Evolutionary conservation across 1,140 invertebrate genomes (phyloP), one percentile per base, ranked within the genome.

Genomic region (Rhagoletis pomonella): DNA sequence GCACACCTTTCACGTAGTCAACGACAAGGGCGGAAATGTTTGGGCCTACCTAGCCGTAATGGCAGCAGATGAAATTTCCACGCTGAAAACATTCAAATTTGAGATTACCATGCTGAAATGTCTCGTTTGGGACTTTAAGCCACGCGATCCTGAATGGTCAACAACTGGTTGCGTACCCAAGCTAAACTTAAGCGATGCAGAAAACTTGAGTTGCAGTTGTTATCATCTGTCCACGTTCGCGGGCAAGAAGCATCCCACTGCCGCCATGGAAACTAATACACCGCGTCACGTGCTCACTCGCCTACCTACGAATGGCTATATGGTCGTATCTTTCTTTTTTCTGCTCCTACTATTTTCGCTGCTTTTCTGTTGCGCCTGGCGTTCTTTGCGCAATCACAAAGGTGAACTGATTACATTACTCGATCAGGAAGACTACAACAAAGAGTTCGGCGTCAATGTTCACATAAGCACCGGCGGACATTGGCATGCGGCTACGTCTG

Each of bases 221-320:
- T 64, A 88, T 6, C 88, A 88, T 50, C 73, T 88, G n/a, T 88
- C 88, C 29, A 60, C 65, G n/a, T 88, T 85, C 55, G 88, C 86
- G 2, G 77, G 69, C 10, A 81, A 47, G 17, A 84, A 59, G 1
- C 77, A 87, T 44, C 0, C 17, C 17, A 14, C 17, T 5, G 7
- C 69, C 1, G 60, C 86, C 1, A 29, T 29, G 10, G 85, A 81
- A 29, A 60, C 67, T 9, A 14, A 62, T 5, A 17, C 6, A 1
- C 2, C 84, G 7, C 62, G 44, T n/a, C 7, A 7, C 7, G 50
- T 87, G 19, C 50, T 88, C n/a, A 58, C 64, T 0, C 42, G 62
- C 39, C 3, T 88, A 1, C 77, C 77, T 4, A 12, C 73, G 39
- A 88, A 88, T 50, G 84, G 86, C 64, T 50, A 29, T 42, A 59